A percentile compares a stretch with the other conserved stretches of the same genome.
Evolutionary conservation across 2,113 vertebrate genomes (phyloP).

Genomic region (Thomomys bottae): DNA sequence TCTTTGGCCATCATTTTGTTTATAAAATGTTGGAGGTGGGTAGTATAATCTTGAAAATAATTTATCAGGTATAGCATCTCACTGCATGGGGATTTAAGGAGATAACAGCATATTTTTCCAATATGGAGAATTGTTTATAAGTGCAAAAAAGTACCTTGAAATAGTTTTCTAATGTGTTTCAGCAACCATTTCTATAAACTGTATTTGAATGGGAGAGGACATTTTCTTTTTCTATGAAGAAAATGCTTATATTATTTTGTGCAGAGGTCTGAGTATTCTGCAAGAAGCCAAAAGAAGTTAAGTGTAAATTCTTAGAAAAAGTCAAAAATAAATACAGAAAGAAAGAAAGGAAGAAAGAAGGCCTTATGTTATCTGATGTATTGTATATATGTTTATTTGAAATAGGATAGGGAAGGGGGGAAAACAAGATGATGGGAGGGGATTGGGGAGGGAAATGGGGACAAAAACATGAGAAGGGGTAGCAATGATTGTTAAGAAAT

Average conservation of each 20-base stretch:
- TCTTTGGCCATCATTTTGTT: neutral
- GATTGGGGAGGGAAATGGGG: no score
- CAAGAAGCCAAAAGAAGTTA: neutral
- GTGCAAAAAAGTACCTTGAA: neutral
- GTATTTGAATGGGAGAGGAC: neutral
- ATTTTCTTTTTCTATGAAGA: neutral
- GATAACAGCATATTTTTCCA: slow-evolving; percentile 12
- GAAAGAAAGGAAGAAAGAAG: no score
- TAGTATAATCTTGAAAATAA: neutral
- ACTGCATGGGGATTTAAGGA: neutral
- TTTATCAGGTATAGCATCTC: slow-evolving; percentile 17
- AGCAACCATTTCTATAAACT: neutral
- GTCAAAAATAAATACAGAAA: no score
- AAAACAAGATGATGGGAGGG: no score
- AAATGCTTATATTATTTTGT: neutral
- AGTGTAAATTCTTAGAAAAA: no score
- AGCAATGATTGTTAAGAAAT: no score
- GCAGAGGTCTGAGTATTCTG: neutral
- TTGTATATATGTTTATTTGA: no score
- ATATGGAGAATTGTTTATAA: slow-evolving; percentile 2
- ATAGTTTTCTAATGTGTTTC: neutral
- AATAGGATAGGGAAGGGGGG: no score
- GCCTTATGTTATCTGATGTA: no score
- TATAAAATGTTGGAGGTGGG: neutral
- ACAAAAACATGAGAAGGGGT: no score